Base-by-base conservation (phyloP, 1,140 invertebrate species). In the Aphidius gifuensis region DNA sequence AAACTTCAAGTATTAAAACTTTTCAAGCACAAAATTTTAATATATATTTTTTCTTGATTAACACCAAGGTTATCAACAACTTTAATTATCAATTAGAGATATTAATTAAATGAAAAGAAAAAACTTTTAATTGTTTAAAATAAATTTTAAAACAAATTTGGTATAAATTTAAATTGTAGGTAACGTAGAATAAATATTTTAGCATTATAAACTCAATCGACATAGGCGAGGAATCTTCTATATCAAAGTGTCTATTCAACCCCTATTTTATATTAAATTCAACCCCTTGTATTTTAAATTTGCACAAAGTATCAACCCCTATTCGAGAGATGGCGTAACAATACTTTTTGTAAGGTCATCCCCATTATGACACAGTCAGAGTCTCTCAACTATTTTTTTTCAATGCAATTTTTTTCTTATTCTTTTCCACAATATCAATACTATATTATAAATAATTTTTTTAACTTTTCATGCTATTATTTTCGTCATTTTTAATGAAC, bases 241-340 rank as follows among this genome's bases (percentile, higher is more conserved):
- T 32, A 32, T 11, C 53, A 38, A 40, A 38, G 39, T 43, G 7
- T 43, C 16, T 38, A 39, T 55, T 40, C 40, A 43, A 55, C 7
- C 39, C 40, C 40, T 42, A 42, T 55, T 16, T 16, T 16, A 55
- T 7, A 44, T 11, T 5, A 9, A 43, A 2, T n/a, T 42, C 40
- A 16, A 11, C n/a, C 39, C 23, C 11, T 9, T 55, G 55, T 38
- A 40, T 7, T 54, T 23, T 44, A 44, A 42, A 40, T 42, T 16
- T 58, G 23, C 48, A n/a, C 48, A 45, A 32, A 48, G 56, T 47
- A 39, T 61, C 43, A 9, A 54, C 23, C 9, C 39, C 7, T 49
- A 43, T 44, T 48, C 49, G 58, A n/a, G 55, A 65, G 64, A 65
- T 65, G 64, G 64, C 64, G 54, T 42, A 42, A 21, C 47, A 6